Conservation (phyloP, 2,113 vertebrate genomes). For the Chionomys nivalis region DNA sequence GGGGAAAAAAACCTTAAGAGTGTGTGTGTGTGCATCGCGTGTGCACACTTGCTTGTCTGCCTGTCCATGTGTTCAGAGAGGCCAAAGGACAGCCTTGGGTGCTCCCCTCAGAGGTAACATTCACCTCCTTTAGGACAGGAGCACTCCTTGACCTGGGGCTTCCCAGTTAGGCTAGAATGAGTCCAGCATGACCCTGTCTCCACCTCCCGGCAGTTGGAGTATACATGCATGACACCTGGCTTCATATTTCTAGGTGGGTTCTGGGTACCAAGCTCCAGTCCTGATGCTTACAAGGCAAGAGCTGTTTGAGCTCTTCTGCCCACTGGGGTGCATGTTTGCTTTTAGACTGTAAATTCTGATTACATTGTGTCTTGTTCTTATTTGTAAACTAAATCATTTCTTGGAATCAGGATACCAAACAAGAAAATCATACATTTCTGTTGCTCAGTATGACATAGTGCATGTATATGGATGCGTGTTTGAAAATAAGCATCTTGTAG, state of each 20-base stretch:
- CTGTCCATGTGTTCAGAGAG: neutral
- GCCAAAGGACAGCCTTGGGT: neutral
- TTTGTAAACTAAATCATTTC: conserved; percentile 18
- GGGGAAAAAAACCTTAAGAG: neutral
- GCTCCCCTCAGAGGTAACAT: neutral
- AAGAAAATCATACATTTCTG: neutral
- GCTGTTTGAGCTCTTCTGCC: neutral
- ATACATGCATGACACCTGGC: too few relatives aligned
- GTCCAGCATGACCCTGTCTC: neutral
- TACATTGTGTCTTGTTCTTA: conserved; percentile 35
- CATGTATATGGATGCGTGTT: neutral
- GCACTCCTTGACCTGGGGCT: neutral
- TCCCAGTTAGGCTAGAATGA: neutral
- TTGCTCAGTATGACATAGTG: neutral
- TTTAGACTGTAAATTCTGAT: conserved; percentile 4
- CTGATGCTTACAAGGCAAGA: neutral
- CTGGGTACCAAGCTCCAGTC: too few relatives aligned
- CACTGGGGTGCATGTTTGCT: neutral
- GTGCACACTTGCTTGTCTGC: neutral
- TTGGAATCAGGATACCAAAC: neutral
- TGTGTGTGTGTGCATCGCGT: accelerated
- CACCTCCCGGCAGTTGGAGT: neutral
- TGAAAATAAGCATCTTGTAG: conserved; percentile 22
- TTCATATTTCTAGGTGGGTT: neutral
- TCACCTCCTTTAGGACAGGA: neutral